phyloP scores from a whole-genome alignment of 2,888 invertebrate genomes.

The Poecilus cupreus region DNA sequence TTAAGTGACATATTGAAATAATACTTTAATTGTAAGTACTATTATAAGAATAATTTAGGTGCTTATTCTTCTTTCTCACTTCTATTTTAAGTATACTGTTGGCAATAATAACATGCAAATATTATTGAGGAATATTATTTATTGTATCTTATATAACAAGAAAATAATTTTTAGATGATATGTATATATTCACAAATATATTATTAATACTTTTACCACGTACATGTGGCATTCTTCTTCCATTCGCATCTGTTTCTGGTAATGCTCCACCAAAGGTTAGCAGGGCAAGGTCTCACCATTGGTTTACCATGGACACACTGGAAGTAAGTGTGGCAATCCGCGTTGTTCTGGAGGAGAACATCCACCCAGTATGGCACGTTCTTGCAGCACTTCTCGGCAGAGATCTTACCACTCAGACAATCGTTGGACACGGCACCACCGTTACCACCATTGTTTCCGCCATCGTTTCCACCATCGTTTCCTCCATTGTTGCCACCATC shows the following conservation, averaged over 20 bases:
- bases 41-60: too few species aligned
- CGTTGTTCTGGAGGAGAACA: conserved; percentile 47
- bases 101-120: too few species aligned
- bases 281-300: conserved; percentile 56
- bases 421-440: background rate
- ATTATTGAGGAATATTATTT: too few species aligned
- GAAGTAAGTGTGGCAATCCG: conserved; percentile 41
- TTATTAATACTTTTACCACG: background rate
- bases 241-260: conserved; percentile 58
- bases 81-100: too few species aligned
- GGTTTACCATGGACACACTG: conserved; percentile 54
- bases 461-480: background rate
- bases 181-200: background rate
- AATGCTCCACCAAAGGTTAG: conserved; percentile 55
- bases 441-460: background rate
- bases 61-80: too few species aligned
- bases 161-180: background rate
- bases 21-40: too few species aligned
- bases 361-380: conserved; percentile 14
- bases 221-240: conserved; percentile 43
- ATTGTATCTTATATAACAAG: background rate
- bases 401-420: conserved; percentile 23
- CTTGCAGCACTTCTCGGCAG: conserved; percentile 40
- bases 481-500: background rate
- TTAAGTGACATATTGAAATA: too few species aligned